Conservation (phyloP, 2,888 invertebrate genomes). For the Agrilus biguttatus region DNA sequence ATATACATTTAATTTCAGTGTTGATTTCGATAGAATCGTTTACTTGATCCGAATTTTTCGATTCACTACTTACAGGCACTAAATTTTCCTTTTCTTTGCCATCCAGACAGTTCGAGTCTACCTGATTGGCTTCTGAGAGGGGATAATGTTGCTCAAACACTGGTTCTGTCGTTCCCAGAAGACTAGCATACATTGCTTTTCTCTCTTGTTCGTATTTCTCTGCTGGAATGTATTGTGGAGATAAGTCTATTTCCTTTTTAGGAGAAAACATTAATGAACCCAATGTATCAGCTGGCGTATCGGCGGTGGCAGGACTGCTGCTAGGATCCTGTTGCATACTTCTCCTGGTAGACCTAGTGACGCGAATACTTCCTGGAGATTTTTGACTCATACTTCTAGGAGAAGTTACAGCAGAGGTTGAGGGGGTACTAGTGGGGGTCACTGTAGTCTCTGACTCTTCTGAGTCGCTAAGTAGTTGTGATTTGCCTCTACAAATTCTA, state of each 20-base stretch:
- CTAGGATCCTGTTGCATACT: slow-evolving; percentile 31
- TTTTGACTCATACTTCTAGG: slow-evolving; percentile 22
- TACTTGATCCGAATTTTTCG: neutral
- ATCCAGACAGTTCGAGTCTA: neutral
- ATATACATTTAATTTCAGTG: neutral
- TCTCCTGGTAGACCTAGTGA: slow-evolving; percentile 29
- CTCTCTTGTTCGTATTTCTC: slow-evolving; percentile 33
- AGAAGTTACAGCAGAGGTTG: slow-evolving; percentile 31
- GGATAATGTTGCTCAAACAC: slow-evolving; percentile 4
- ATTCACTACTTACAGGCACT: too few species aligned
- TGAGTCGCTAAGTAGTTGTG: slow-evolving; percentile 34
- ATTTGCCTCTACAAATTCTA: slow-evolving; percentile 68
- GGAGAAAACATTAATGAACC: slow-evolving; percentile 26
- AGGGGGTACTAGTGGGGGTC: slow-evolving; percentile 42
- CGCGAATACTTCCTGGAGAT: slow-evolving; percentile 21
- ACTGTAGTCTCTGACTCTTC: slow-evolving; percentile 30
- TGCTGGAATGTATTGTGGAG: slow-evolving; percentile 32
- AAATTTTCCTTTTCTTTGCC: too few species aligned
- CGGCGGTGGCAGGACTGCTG: slow-evolving; percentile 28
- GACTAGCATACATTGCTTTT: slow-evolving; percentile 30
- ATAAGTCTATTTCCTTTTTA: slow-evolving; percentile 24
- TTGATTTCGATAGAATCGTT: neutral
- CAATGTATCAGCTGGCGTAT: slow-evolving; percentile 18
- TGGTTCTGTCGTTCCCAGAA: slow-evolving; percentile 24
- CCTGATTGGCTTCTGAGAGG: neutral